Base-by-base conservation (phyloP, 2,888 invertebrate genomes). In the Thalpophila matura region DNA sequence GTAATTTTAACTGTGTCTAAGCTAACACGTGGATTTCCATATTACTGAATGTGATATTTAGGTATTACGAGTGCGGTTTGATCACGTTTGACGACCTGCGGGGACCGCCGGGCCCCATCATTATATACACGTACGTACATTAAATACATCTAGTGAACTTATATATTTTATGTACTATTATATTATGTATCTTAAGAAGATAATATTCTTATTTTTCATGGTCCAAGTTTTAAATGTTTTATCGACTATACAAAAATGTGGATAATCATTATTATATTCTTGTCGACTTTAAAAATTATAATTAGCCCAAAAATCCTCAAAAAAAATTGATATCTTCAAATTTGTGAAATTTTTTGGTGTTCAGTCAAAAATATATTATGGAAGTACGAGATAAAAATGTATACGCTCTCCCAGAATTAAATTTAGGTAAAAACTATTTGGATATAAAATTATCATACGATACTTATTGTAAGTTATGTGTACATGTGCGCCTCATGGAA, bases 1-100 rank as follows among this genome's bases (percentile, higher is more conserved):
- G 92, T 92, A 92, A 92, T 91, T 85, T 90, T 87, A 92, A 92
- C 91, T 91, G 93, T 94, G 93, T 95, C 91, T 94, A 92, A 92
- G 92, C 91, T 92, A 92, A 92, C 93, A 94, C 93, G 94, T 93
- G 94, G 94, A 93, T 94, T 94, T 94, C 94, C 93, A 94, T 95
- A 92, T 93, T 95, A 95, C 93, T 95, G 92, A 95, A 95, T 95
- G 95, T 95, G 95, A 95, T 95, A 95, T 94, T 94, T 95, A 95
- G 95, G 91, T 93, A 91, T 92, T 95, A 94, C 91, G 89, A 91
- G 88, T 91, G 94, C 93, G 93, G 94, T 90, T 91, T 88, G 91
- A 85, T 86, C 82, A 86, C 83, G 84, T 77, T 85, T 81, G 88
- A 85, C 82, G 84, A 85, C 74, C 82, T 79, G 79, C 78, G 82